Percentiles rank a stretch among this genome's conserved stretches.
Evolutionary conservation across 2,888 invertebrate genomes (phyloP).

Genomic region (Drosophila anomelani): DNA sequence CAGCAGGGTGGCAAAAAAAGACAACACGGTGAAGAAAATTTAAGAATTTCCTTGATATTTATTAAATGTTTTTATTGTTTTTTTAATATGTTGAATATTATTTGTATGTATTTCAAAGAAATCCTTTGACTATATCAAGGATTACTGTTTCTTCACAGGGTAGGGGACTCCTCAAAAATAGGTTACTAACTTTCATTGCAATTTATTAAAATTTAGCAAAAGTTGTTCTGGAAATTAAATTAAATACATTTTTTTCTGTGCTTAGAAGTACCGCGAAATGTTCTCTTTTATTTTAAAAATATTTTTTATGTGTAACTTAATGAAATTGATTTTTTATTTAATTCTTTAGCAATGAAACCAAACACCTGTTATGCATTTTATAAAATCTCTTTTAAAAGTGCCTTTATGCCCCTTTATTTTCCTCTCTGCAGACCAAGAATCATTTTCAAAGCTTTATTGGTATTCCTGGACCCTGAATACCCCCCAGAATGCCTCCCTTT

Average conservation of each 20-base stretch:
- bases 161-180: no score
- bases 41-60: neutral
- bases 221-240: no score
- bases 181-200: no score
- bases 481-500: neutral
- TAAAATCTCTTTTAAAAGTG: neutral
- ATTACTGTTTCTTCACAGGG: no score
- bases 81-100: neutral
- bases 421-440: neutral
- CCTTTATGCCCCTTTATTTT: neutral
- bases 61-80: neutral
- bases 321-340: neutral
- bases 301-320: neutral
- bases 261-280: no score
- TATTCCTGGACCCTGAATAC: neutral
- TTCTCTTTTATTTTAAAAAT: neutral
- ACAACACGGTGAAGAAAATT: neutral
- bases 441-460: neutral
- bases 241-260: no score
- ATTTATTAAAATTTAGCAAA: no score
- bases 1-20: slow-evolving; percentile 2
- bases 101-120: neutral
- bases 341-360: neutral
- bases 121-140: neutral
- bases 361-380: neutral